Percentiles rank a stretch among this genome's conserved stretches.
Evolutionary conservation across 2,797 vertebrate species (phyloP).

Genomic region (Mallotus villosus): DNA sequence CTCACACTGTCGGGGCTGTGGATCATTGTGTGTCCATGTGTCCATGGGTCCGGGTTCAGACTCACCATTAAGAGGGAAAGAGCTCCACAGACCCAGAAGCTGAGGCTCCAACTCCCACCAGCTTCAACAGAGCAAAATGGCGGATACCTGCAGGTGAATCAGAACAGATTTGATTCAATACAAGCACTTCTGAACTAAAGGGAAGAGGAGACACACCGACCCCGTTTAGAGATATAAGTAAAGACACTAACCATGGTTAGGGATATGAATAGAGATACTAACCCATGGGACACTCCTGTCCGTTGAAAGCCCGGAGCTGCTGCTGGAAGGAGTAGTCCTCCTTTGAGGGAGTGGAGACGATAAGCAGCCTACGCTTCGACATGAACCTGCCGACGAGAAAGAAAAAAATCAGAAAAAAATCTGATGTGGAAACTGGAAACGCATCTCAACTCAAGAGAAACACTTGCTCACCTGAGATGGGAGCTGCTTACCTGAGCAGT

Average conservation of each 20-base stretch:
- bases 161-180: no score
- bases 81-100: constrained; percentile 74
- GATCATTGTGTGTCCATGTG: background rate
- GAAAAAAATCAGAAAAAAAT: no score
- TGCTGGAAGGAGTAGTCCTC: constrained; percentile 79
- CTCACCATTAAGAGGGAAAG: constrained; percentile 79
- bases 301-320: constrained; percentile 72
- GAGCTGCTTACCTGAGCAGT: constrained; percentile 67
- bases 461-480: no score
- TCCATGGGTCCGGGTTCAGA: background rate
- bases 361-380: constrained; percentile 76
- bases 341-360: constrained; percentile 74
- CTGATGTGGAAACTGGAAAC: no score
- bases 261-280: constrained; percentile 18
- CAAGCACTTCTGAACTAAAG: no score
- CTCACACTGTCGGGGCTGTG: no score
- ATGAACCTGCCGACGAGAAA: constrained; percentile 51
- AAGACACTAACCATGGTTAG: background rate
- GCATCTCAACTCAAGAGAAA: no score
- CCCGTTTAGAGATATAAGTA: background rate
- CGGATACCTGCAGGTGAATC: constrained; percentile 68
- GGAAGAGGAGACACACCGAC: background rate
- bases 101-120: constrained; percentile 65
- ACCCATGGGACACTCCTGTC: constrained; percentile 78
- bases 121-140: constrained; percentile 79